A percentile compares a stretch with the other conserved stretches of the same genome.
Evolutionary conservation across 2,797 vertebrate genomes (phyloP).

Genomic region (Prionace glauca): DNA sequence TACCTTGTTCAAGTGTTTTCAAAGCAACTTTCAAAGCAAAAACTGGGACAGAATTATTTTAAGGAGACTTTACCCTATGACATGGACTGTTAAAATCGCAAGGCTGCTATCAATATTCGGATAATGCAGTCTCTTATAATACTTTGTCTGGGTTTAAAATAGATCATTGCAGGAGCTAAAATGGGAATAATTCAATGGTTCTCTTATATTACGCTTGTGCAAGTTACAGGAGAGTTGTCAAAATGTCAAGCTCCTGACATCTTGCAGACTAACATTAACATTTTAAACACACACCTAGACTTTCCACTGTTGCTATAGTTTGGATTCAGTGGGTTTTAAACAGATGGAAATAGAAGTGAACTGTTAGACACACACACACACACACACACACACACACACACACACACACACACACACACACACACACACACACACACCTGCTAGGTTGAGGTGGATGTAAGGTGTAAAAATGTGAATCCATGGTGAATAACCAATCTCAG

Average conservation of each 20-base stretch:
- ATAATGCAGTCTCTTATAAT: not conserved
- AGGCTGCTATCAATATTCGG: not conserved
- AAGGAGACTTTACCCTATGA: not conserved
- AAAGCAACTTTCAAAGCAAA: not conserved
- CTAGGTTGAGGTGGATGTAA: not conserved
- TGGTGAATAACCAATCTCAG: not conserved
- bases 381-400: too few relatives aligned
- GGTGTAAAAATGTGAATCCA: not conserved
- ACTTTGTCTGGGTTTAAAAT: not conserved
- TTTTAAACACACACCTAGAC: not conserved
- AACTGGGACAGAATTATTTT: not conserved
- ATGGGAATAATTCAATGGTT: not conserved
- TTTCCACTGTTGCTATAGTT: not conserved
- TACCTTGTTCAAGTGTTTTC: not conserved
- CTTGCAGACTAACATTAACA: conserved; percentile 12
- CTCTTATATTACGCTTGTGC: conserved; percentile 12
- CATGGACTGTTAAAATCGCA: not conserved
- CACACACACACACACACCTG: too few relatives aligned
- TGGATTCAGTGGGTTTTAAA: not conserved
- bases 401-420: too few relatives aligned
- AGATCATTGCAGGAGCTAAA: not conserved
- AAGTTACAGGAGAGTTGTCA: conserved; percentile 21
- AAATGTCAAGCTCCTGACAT: conserved; percentile 26
- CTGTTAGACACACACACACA: not conserved
- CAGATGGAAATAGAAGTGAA: not conserved